Evolutionary conservation across 2,113 vertebrate genomes (phyloP), one percentile per base, ranked within the genome.

Genomic region (Lepisosteus oculatus): DNA sequence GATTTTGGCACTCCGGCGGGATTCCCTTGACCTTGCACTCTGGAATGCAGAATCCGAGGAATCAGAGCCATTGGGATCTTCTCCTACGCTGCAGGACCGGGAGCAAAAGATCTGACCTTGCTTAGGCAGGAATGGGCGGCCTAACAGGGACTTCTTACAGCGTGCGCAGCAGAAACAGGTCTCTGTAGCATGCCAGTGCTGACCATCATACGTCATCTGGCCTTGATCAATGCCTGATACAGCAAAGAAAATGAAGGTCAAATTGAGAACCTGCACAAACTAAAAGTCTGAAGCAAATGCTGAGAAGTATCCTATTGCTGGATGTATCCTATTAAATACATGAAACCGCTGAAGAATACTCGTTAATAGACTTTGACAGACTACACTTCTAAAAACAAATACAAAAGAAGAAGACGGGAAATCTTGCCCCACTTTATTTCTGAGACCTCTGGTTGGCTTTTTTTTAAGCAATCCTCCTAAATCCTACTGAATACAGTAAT

Each of bases 51-150:
- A 99, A 75, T 99, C 97, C 0, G 97, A 97, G 0, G 96, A 99
- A 79, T 99, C 97, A 0, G 97, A 98, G 68, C 95, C 97, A 0
- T 96, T 95, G 68, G 95, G 93, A 73, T 99, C 97, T 1, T 98
- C 97, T 0, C 96, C 96, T 0, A 94, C 81, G 7, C 97, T 98
- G 85, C 97, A 99, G 9, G 96, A 94, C 43, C 97, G 93, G 0
- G 97, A 99, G 80, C 97, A 99, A 89, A 98, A 99, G 80, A 99
- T 99, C 83, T 98, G 97, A 29, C 97, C 97, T 84, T 98, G 97
- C 81, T 98, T 98, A 15, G 97, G 97, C 70, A 99, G 90, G 84
- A 99, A 99, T 0, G 97, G 97, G 4, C 95, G 95, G 5, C 97
- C 97, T 61, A 99, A 91, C 43, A 99, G 92, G 0, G 97, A 98